Conservation (phyloP, 2,888 invertebrate genomes). For the Drosophila pseudotakahashii region DNA sequence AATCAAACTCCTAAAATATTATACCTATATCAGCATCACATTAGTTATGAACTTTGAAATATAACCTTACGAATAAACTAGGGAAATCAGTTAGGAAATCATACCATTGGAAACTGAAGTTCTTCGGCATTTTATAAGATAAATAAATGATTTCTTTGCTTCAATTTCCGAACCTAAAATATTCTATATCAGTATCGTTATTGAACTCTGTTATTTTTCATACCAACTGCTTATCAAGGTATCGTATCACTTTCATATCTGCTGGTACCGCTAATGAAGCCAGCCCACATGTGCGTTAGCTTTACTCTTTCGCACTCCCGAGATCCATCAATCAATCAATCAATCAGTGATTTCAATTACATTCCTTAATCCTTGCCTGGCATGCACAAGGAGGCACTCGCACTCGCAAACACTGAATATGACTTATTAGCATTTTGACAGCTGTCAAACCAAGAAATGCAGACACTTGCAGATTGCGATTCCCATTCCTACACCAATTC, state of each 20-base stretch:
- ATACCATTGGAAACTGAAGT: no score
- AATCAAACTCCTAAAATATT: no score
- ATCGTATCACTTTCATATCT: constrained; percentile 21
- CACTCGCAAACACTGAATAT: constrained; percentile 59
- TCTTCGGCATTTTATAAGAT: no score
- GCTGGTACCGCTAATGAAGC: constrained; percentile 42
- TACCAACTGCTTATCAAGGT: constrained; percentile 14
- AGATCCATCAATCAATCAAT: constrained; percentile 59
- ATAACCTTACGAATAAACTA: no score
- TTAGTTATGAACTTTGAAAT: no score
- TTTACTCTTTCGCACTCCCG: constrained; percentile 12
- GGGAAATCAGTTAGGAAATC: no score
- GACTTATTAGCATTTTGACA: constrained; percentile 81
- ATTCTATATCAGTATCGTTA: not conserved
- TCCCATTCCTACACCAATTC: not conserved
- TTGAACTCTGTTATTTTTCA: no score
- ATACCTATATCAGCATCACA: no score
- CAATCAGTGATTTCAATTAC: constrained; percentile 61
- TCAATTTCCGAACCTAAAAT: no score
- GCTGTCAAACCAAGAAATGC: constrained; percentile 73
- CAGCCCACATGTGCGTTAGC: constrained; percentile 54
- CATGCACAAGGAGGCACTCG: constrained; percentile 43
- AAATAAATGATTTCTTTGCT: no score
- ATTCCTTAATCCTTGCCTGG: constrained; percentile 58
- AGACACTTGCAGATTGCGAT: constrained; percentile 53